Base-by-base conservation (phyloP, 2,797 vertebrate genomes). In the Parotocinclus haroldoi region DNA sequence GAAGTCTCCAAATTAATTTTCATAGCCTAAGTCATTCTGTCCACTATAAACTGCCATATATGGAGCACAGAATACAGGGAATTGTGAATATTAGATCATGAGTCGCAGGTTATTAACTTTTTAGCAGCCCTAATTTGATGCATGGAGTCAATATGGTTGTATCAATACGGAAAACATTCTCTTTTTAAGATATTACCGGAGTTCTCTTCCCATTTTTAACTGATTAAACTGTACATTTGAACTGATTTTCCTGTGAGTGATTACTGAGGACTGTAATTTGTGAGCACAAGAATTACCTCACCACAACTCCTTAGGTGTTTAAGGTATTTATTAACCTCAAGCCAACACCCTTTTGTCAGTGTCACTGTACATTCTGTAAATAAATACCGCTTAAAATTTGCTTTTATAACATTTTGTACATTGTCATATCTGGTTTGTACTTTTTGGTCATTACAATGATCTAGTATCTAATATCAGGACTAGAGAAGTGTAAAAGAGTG, bases 311-410 rank as follows among this genome's bases (percentile, higher is more conserved):
- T 48, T 2, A 27, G 27, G 27, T 27, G 5, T 54, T 16, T 11
- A 66, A 16, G 14, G 40, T 72, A 63, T 69, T 72, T 59, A 56
- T 60, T 63, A 44, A 69, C 54, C 36, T 60, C 27, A 13, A 54
- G 9, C 46, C 1, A 3, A 42, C 49, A 18, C 3, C 16, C 10
- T 9, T 10, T 19, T 63, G 55, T 55, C 14, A 63, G 27, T 27
- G 27, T 27, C 27, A 27, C 46, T 57, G 67, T 68, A 66, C 67
- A 73, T 71, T 66, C 36, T 75, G 73, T 80, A 82, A 80, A 80
- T 82, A 82, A 79, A 76, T 62, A 68, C 1, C n/a, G 69, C 55
- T 59, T 64, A 58, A 59, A 55, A 62, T 45, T 40, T 65, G 46
- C 7, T 56, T 8, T 39, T 39, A 6, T 49, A 27, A 27, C 27